Percentiles rank a stretch among this genome's conserved stretches.
Conservation (phyloP, 2,797 vertebrate genomes). For the Notamacropus eugenii region DNA sequence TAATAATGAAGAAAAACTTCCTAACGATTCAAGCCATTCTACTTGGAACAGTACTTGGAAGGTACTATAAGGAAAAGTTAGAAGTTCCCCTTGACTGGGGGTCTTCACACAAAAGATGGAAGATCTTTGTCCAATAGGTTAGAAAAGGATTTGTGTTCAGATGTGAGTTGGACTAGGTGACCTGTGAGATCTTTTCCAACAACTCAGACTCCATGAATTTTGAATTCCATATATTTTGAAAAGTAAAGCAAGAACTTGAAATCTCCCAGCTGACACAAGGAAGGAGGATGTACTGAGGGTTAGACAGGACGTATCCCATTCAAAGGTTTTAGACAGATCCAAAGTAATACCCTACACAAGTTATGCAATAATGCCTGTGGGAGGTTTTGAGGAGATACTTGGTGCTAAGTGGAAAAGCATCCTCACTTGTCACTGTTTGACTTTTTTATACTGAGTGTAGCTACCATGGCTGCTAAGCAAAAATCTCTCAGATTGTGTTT, state of each 20-base stretch:
- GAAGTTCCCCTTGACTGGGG: background rate
- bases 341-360: background rate
- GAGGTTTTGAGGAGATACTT: background rate
- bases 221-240: background rate
- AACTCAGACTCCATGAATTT: background rate
- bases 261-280: slow-evolving; percentile 7
- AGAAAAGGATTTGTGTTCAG: background rate
- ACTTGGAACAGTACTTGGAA: too few relatives aligned
- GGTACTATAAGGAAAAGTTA: background rate
- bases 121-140: background rate
- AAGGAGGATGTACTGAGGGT: background rate
- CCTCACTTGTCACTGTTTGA: background rate
- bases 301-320: background rate
- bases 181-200: background rate
- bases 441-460: background rate
- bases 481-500: background rate
- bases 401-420: background rate
- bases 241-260: background rate
- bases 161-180: background rate
- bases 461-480: background rate
- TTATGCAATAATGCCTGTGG: background rate
- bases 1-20: background rate
- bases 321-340: background rate
- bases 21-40: background rate
- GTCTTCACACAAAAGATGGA: background rate